These are phyloP conservation scores for Tridacna gigas DNA, from an alignment of 2,888 invertebrate genomes.

Conservation along the genomic window DNA sequence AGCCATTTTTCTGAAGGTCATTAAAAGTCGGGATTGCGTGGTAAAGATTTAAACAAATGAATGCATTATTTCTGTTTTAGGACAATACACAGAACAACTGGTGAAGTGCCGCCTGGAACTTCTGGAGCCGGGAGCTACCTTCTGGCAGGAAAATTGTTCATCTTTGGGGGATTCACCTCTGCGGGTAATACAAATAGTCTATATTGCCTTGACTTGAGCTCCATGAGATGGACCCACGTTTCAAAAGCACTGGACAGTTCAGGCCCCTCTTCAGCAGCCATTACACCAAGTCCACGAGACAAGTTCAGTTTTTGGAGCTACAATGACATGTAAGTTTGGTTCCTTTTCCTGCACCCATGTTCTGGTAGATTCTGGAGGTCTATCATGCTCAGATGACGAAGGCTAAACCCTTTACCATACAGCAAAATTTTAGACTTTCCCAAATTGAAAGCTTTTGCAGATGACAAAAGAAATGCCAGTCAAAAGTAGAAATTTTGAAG, in stretches of 20 bases:
- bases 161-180: constrained; percentile 82
- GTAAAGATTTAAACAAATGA: not conserved
- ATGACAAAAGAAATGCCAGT: too few relatives aligned
- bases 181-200: constrained; percentile 78
- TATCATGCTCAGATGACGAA: too few relatives aligned
- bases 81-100: constrained; percentile 66
- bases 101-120: constrained; percentile 76
- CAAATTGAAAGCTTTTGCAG: too few relatives aligned
- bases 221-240: constrained; percentile 74
- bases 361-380: too few relatives aligned
- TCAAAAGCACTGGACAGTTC: constrained; percentile 29
- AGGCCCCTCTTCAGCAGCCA: not conserved
- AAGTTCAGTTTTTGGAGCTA: constrained; percentile 78
- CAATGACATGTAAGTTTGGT: constrained; percentile 72
- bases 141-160: constrained; percentile 75
- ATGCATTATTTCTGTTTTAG: constrained; percentile 15
- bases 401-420: too few relatives aligned
- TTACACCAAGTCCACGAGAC: constrained; percentile 78
- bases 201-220: constrained; percentile 76
- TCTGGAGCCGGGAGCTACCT: constrained; percentile 81
- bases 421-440: too few relatives aligned
- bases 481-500: too few relatives aligned
- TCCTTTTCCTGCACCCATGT: too few relatives aligned
- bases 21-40: not conserved
- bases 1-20: too few relatives aligned